Evolutionary conservation across 2,113 vertebrate genomes (phyloP).

Genomic region (Myanophis thanlyinensis): DNA sequence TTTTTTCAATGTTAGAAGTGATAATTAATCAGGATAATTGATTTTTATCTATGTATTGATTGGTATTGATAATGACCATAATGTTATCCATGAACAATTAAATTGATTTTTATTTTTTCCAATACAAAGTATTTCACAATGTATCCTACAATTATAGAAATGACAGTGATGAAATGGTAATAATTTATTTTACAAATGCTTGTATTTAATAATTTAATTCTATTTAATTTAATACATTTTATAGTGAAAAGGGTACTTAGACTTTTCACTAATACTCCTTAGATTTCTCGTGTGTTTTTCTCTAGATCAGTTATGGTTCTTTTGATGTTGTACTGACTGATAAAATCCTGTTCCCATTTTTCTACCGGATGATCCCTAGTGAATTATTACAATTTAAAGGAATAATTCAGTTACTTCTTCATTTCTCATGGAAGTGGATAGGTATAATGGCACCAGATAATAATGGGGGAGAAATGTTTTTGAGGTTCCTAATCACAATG

Average conservation of each 20-base stretch:
- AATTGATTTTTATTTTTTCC: neutral
- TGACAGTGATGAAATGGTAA: neutral
- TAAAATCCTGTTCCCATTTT: constrained; percentile 16
- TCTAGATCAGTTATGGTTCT: constrained; percentile 30
- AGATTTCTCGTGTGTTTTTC: neutral
- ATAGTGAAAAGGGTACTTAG: neutral
- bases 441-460: neutral
- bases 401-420: neutral
- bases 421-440: neutral
- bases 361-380: constrained; percentile 15
- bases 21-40: neutral
- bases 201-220: neutral
- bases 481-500: neutral
- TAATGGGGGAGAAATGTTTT: neutral
- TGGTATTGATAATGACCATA: neutral
- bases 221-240: too few species aligned
- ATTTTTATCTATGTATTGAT: neutral
- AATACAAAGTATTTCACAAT: neutral
- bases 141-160: neutral
- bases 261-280: neutral
- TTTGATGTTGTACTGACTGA: constrained; percentile 19
- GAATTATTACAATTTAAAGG: neutral
- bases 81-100: neutral
- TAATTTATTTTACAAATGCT: neutral
- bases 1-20: neutral